Evolutionary conservation across 2,888 invertebrate genomes (phyloP), one percentile per base, ranked within the genome.

Genomic region (Drymonia ruficornis): DNA sequence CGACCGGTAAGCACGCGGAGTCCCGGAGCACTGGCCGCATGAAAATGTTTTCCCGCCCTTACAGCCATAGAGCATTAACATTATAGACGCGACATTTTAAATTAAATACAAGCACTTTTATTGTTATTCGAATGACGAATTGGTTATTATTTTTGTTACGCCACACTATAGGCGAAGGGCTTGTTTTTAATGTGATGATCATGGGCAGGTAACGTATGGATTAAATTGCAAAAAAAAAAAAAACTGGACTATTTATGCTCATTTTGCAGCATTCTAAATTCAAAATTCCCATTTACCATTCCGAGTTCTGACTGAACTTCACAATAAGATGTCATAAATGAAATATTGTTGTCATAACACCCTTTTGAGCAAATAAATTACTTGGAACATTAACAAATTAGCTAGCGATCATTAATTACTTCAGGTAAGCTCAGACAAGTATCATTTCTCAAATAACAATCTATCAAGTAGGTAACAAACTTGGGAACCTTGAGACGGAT

Each of bases 11-110:
- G 77, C 81, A 72, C 76, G 76, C 73, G 67, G 80, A 80, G 80
- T 72, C 65, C 74, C 76, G 78, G 81, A 74, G 80, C 76, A 89
- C 89, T 89, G 74, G 64, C 70, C 52, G 73, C 61, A 56, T 74
- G 78, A 68, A 78, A 81, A 78, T 65, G 68, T 71, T 84, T 86
- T 86, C 87, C 84, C 85, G 83, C 86, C 86, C 85, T 83, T 68
- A 67, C 55, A 65, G 13, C 59, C 80, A 79, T 64, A 82, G 84
- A 84, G 63, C 76, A 83, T 16, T 65, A 60, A 61, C 68, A 58
- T 63, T 52, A 65, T 65, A 77, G 75, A 74, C 60, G 65, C 57
- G 73, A 69, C 69, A 65, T 61, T 62, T 62, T 59, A 23, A 23
- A 23, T 7, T 6, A 23, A 23, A 23, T 23, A 23, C 3, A 23